Evolutionary conservation across 1,140 invertebrate species (phyloP), one percentile per base, ranked within the genome.

Genomic region (Drosophila seguyi): DNA sequence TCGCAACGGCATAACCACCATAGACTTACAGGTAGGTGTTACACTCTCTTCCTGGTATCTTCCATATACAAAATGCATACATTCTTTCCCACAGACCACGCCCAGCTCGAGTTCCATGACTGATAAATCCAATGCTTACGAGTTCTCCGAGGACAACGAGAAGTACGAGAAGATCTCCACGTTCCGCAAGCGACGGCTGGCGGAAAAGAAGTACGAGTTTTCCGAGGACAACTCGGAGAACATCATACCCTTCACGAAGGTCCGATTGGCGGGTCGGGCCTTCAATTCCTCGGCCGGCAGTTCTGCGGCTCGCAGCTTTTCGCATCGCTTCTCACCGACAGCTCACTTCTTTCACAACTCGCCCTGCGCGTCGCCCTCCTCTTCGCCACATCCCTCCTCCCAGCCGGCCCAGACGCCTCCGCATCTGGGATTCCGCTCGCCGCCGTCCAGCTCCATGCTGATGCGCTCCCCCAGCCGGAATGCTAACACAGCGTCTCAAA

Each of bases 201-300:
- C 97, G 0, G 97, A 98, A 83, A 98, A 98, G 92, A 98, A 98
- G 87, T 98, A 98, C 87, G 97, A 98, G 90, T 97, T 98, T 80
- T 96, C 96, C 5, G 97, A 97, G 62, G 97, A 97, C 79, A 97
- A 97, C 88, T 95, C 95, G 7, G 96, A 97, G 91, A 97, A 97
- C 92, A 97, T 97, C 65, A 95, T 97, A 75, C 96, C 96, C 44
- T 97, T 96, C 90, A 96, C 91, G 5, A 92, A 92, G 57, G 82
- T 92, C 91, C 82, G 91, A 4, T 75, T 72, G 11, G 83, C 86
- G 16, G 85, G 75, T 22, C 79, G 86, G 29, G 73, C 85, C 1
- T 88, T 88, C 25, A 83, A 68, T 56, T 41, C 83, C 4, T 76
- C 83, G 2, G 22, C 67, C 1, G 53, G 66, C 27, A 79, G 65